Percentiles rank a stretch among this genome's conserved stretches.
Evolutionary conservation across 2,888 invertebrate genomes (phyloP).

Genomic region (Gandaritis pyraliata): DNA sequence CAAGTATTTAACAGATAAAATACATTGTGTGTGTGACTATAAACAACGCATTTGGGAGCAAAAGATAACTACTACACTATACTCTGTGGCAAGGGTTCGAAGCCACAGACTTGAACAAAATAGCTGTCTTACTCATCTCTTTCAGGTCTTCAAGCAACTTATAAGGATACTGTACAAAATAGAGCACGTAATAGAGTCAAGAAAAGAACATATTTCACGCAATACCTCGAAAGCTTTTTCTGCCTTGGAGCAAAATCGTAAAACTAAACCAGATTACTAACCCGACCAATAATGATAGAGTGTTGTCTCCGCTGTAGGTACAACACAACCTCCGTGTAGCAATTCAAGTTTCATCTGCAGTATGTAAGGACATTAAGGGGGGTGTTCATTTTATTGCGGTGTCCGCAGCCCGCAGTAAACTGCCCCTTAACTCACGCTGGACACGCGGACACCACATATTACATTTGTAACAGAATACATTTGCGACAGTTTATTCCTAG

Average conservation of each 20-base stretch:
- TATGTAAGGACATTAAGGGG: conserved; percentile 57
- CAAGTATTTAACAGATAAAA: conserved; percentile 28
- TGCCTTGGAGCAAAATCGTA: conserved; percentile 2
- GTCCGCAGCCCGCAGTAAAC: conserved; percentile 53
- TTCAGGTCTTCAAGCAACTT: neutral
- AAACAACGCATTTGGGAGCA: conserved; percentile 25
- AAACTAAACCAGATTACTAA: neutral
- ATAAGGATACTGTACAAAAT: neutral
- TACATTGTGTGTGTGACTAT: conserved; percentile 24
- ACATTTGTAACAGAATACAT: conserved; percentile 44
- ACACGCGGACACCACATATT: conserved; percentile 43
- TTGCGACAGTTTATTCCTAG: conserved; percentile 36
- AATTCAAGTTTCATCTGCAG: conserved; percentile 42
- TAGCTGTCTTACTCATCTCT: neutral
- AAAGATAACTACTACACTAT: neutral
- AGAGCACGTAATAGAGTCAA: neutral
- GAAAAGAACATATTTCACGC: no score
- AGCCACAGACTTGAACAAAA: neutral
- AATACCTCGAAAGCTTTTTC: neutral
- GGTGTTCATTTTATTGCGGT: conserved; percentile 63
- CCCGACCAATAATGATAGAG: conserved; percentile 5
- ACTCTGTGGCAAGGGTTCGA: neutral
- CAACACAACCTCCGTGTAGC: conserved; percentile 29
- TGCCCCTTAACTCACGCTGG: conserved; percentile 53
- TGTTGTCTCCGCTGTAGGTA: conserved; percentile 11